Evolutionary conservation across 2,888 invertebrate genomes (phyloP).

Genomic region (Pollenia amentaria): DNA sequence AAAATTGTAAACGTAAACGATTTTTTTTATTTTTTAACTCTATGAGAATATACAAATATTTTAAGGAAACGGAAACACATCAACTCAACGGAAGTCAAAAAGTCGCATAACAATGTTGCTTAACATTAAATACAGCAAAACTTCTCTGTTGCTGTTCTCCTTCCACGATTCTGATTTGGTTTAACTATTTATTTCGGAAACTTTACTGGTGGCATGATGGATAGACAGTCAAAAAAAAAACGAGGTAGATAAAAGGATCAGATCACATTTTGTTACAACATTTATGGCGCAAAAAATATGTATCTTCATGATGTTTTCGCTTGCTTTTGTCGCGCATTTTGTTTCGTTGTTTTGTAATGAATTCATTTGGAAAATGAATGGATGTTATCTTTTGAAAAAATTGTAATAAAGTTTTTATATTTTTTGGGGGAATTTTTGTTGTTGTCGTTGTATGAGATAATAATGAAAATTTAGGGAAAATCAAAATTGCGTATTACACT

Average conservation of each 20-base stretch:
- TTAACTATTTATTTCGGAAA: slow-evolving; percentile 13
- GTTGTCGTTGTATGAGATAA: not conserved
- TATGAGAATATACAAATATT: slow-evolving; percentile 74
- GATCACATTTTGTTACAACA: slow-evolving; percentile 77
- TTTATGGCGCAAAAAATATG: slow-evolving; percentile 79
- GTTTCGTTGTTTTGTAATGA: slow-evolving; percentile 69
- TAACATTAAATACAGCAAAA: slow-evolving; percentile 68
- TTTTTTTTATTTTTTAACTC: slow-evolving; percentile 67
- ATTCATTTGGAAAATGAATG: slow-evolving; percentile 82
- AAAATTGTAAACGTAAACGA: slow-evolving; percentile 78
- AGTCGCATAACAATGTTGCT: slow-evolving; percentile 82
- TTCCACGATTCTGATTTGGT: slow-evolving; percentile 63
- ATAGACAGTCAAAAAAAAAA: slow-evolving; percentile 26
- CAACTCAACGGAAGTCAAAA: slow-evolving; percentile 83
- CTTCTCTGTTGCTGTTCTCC: slow-evolving; percentile 59
- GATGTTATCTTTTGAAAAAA: slow-evolving; percentile 61
- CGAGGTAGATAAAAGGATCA: slow-evolving; percentile 58
- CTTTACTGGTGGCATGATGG: slow-evolving; percentile 35
- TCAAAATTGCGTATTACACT: slow-evolving; percentile 2
- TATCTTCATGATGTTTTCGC: slow-evolving; percentile 68
- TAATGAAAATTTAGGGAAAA: slow-evolving; percentile 1
- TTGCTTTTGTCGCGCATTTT: slow-evolving; percentile 54
- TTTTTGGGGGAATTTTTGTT: slow-evolving; percentile 6
- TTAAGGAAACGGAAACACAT: slow-evolving; percentile 83
- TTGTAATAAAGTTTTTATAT: slow-evolving; percentile 10